These are phyloP conservation scores for Micromussa lordhowensis DNA, from an alignment of 92 coral and sea anemone species.

Conservation along the genomic window DNA sequence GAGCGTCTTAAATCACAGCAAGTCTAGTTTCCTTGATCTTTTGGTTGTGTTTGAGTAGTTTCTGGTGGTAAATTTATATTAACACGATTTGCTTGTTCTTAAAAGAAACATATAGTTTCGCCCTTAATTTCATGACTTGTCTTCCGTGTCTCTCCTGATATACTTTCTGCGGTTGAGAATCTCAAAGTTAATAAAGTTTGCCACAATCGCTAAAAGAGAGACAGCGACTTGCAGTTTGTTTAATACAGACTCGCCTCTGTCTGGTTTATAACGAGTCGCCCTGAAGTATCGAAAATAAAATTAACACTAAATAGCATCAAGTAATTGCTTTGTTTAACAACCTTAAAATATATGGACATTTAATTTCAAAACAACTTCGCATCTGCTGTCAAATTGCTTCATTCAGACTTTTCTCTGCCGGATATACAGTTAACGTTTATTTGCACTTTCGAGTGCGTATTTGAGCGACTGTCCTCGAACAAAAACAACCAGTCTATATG, in stretches of 20 bases:
- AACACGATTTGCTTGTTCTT: neutral
- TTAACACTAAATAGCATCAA: neutral
- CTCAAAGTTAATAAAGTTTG: slow-evolving; percentile 14
- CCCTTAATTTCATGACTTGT: neutral
- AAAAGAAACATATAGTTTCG: neutral
- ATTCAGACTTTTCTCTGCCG: neutral
- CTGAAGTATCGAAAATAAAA: neutral
- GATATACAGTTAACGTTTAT: slow-evolving; percentile 11
- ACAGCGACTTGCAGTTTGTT: neutral
- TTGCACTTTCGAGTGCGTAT: slow-evolving; percentile 31
- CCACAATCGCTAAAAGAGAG: slow-evolving; percentile 9
- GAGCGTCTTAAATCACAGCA: slow-evolving; percentile 49
- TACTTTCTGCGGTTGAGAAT: neutral
- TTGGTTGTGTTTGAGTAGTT: slow-evolving; percentile 45
- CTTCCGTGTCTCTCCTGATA: neutral
- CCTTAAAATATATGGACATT: neutral
- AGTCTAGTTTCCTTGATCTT: slow-evolving; percentile 23
- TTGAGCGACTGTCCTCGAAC: slow-evolving; percentile 25
- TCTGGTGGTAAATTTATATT: slow-evolving; percentile 5
- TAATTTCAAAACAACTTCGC: neutral
- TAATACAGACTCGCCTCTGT: neutral
- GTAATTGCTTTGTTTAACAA: slow-evolving; percentile 10
- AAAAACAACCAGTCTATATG: neutral
- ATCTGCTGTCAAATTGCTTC: slow-evolving; percentile 17
- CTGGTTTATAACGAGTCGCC: slow-evolving; percentile 9